Conservation (phyloP, 2,797 vertebrate genomes). For the Eutrigla gurnardus region DNA sequence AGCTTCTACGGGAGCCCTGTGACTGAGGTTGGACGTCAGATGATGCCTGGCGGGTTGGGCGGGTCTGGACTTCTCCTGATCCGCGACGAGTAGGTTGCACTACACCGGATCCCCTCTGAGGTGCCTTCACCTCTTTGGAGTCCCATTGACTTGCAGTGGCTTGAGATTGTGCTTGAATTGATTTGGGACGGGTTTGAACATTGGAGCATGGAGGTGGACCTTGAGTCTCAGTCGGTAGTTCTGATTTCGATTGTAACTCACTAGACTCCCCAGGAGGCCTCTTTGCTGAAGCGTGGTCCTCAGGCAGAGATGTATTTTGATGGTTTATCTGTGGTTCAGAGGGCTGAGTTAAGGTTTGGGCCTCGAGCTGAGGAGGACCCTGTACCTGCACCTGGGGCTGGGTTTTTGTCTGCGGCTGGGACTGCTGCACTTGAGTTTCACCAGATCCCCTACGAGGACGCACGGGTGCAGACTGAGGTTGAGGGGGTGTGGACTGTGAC, state of each 20-base stretch:
- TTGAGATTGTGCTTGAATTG: constrained; percentile 59
- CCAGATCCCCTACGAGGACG: constrained; percentile 62
- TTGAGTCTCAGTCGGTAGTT: constrained; percentile 52
- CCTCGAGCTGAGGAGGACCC: constrained; percentile 11
- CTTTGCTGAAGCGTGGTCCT: constrained; percentile 36
- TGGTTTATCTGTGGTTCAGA: constrained; percentile 49
- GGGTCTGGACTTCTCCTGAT: constrained; percentile 55
- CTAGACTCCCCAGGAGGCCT: constrained; percentile 31
- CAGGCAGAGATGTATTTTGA: constrained; percentile 39
- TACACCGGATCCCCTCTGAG: constrained; percentile 50
- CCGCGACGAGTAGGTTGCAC: constrained; percentile 53
- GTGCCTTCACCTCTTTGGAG: constrained; percentile 72
- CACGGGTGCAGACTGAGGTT: constrained; percentile 63
- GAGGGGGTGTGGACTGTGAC: constrained; percentile 58
- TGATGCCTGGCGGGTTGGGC: constrained; percentile 58
- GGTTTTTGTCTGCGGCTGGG: constrained; percentile 39
- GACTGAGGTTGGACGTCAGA: constrained; percentile 57
- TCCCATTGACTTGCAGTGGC: constrained; percentile 37
- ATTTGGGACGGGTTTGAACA: constrained; percentile 62
- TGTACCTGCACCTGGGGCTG: constrained; percentile 40
- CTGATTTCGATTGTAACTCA: constrained; percentile 46
- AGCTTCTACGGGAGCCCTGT: constrained; percentile 67
- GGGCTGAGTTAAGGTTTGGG: constrained; percentile 25
- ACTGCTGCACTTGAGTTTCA: constrained; percentile 62
- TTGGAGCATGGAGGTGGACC: constrained; percentile 23